Conservation (phyloP, 1,140 invertebrate genomes). For the Drosophila guanche region DNA sequence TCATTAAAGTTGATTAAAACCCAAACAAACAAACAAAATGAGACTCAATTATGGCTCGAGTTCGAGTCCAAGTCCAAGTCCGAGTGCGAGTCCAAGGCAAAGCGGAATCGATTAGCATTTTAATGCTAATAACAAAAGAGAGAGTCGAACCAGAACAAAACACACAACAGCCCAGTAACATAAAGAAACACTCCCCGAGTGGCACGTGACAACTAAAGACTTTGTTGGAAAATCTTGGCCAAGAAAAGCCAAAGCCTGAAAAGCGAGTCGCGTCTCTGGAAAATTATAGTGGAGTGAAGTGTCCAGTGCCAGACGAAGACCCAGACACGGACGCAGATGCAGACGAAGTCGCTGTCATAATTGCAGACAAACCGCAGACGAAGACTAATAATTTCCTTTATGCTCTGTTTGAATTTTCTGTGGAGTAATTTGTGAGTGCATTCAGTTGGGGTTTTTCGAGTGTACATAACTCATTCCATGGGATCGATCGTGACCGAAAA, state of each 20-base stretch:
- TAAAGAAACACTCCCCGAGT: constrained; percentile 29
- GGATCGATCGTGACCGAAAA: constrained; percentile 48
- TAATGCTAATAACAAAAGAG: constrained; percentile 63
- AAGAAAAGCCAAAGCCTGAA: constrained; percentile 16
- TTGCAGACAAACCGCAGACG: constrained; percentile 65
- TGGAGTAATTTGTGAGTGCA: constrained; percentile 48
- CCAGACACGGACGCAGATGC: too few relatives aligned
- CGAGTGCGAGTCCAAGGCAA: constrained; percentile 48
- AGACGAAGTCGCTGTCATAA: too few relatives aligned
- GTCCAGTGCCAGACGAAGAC: constrained; percentile 6
- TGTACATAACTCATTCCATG: constrained; percentile 20
- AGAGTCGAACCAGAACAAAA: constrained; percentile 27
- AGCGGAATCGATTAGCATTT: constrained; percentile 59
- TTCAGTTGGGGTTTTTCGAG: constrained; percentile 26
- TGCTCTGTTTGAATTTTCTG: constrained; percentile 10
- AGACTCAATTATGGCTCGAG: constrained; percentile 51
- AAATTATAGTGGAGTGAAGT: constrained; percentile 23
- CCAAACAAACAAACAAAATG: constrained; percentile 45
- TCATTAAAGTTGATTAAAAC: constrained; percentile 61
- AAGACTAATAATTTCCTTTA: constrained; percentile 70
- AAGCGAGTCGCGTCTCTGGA: constrained; percentile 30
- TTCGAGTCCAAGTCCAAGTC: constrained; percentile 1
- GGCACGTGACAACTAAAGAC: constrained; percentile 46
- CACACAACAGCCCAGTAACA: constrained; percentile 49
- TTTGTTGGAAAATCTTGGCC: constrained; percentile 26